Percentiles rank a stretch among this genome's conserved stretches.
These are phyloP conservation scores for Sesamia nonagrioides DNA, from an alignment of 1,140 invertebrate genomes.

Conservation along the genomic window DNA sequence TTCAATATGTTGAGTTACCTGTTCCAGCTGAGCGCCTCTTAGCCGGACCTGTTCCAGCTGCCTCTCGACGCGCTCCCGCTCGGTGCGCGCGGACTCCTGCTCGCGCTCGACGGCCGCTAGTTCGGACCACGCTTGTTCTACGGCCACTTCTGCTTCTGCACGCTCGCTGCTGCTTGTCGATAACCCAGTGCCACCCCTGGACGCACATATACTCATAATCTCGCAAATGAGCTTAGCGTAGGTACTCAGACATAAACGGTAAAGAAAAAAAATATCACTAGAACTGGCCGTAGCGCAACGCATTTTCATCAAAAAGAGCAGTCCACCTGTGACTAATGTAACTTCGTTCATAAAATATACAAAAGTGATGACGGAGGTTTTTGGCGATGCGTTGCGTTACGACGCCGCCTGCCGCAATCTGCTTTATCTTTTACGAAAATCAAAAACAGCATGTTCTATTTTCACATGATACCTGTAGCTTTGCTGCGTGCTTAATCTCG, in stretches of 20 bases:
- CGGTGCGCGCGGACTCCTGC: conserved; percentile 93
- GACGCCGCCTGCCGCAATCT: too few species aligned
- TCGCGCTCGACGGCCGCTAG: conserved; percentile 95
- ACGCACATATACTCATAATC: conserved; percentile 5
- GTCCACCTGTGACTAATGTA: too few species aligned
- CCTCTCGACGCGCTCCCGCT: conserved; percentile 92
- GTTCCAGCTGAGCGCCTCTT: conserved; percentile 92
- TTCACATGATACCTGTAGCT: conserved; percentile 85
- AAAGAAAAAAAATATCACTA: too few species aligned
- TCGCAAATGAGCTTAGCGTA: background rate
- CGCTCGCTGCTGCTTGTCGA: conserved; percentile 70
- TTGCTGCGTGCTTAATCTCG: conserved; percentile 88
- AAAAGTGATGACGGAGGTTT: too few species aligned
- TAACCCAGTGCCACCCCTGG: conserved; percentile 72
- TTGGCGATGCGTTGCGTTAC: too few species aligned
- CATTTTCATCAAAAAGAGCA: too few species aligned
- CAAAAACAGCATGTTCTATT: background rate
- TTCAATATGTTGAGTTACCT: conserved; percentile 85
- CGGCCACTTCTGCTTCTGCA: conserved; percentile 90
- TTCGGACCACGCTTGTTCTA: conserved; percentile 95
- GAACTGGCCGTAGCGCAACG: too few species aligned
- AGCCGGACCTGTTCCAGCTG: conserved; percentile 93
- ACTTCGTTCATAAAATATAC: too few species aligned
- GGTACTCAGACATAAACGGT: too few species aligned
- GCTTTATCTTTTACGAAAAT: too few species aligned